Evolutionary conservation across 2,797 vertebrate genomes (phyloP).

Genomic region (Netta rufina): DNA sequence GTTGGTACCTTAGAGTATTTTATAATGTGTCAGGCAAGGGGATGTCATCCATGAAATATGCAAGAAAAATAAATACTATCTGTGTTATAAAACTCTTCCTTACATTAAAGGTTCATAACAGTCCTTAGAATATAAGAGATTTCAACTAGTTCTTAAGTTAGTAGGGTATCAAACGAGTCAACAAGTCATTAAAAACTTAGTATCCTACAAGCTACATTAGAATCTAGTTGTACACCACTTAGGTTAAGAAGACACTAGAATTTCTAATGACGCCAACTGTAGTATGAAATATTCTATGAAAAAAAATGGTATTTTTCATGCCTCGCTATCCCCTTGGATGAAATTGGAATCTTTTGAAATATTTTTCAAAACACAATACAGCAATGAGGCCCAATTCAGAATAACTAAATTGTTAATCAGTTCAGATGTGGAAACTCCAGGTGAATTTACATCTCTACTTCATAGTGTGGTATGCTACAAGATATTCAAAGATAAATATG

Average conservation of each 20-base stretch:
- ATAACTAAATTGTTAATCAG: not conserved
- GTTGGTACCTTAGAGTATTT: not conserved
- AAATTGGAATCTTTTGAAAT: not conserved
- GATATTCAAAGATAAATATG: not conserved
- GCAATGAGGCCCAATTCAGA: not conserved
- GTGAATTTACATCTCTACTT: not conserved
- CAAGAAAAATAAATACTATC: not conserved
- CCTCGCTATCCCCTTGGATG: not conserved
- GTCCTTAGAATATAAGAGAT: not conserved
- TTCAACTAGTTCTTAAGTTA: not conserved
- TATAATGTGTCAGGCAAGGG: not conserved
- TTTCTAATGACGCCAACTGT: not conserved
- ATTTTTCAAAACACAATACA: conserved; percentile 2
- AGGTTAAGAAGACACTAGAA: not conserved
- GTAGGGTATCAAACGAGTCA: not conserved
- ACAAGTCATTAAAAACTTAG: not conserved
- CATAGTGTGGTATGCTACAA: not conserved
- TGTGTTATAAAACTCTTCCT: not conserved
- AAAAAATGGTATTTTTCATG: not conserved
- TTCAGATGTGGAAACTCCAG: not conserved
- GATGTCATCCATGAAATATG: not conserved
- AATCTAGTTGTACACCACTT: not conserved
- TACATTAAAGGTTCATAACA: not conserved
- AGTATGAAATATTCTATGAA: not conserved
- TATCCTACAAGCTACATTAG: not conserved